These are phyloP conservation scores for Thymelicus acteon DNA, from an alignment of 2,888 invertebrate species.

Conservation along the genomic window DNA sequence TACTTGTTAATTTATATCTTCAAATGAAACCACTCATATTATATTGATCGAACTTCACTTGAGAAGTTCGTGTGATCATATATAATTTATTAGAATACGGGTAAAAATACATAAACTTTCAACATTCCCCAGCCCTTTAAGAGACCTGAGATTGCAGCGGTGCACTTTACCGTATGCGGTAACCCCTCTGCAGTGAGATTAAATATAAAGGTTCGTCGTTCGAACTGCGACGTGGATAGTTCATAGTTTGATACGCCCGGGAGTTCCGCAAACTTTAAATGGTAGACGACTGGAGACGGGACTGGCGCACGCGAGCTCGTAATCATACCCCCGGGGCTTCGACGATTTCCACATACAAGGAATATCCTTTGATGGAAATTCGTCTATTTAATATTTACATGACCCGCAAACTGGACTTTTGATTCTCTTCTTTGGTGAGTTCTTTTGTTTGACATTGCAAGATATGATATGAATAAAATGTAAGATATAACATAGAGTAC, in stretches of 20 bases:
- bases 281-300: conserved; percentile 47
- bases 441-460: no score
- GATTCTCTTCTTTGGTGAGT: neutral
- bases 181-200: conserved; percentile 22
- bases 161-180: conserved; percentile 17
- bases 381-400: conserved; percentile 13
- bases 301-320: conserved; percentile 62
- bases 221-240: conserved; percentile 28
- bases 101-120: neutral
- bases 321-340: conserved; percentile 59
- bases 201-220: conserved; percentile 31
- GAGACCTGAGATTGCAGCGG: neutral
- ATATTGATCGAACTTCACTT: no score
- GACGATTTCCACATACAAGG: conserved; percentile 29
- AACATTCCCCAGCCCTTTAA: neutral
- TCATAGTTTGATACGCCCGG: conserved; percentile 33
- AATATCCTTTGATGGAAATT: conserved; percentile 12
- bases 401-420: conserved; percentile 8
- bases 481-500: no score
- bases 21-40: no score
- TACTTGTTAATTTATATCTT: no score
- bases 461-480: no score
- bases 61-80: no score
- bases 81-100: no score
- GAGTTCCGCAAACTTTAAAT: conserved; percentile 43